Conservation (phyloP, 92 coral and sea anemone genomes). For the Anthopleura xanthogrammica region DNA sequence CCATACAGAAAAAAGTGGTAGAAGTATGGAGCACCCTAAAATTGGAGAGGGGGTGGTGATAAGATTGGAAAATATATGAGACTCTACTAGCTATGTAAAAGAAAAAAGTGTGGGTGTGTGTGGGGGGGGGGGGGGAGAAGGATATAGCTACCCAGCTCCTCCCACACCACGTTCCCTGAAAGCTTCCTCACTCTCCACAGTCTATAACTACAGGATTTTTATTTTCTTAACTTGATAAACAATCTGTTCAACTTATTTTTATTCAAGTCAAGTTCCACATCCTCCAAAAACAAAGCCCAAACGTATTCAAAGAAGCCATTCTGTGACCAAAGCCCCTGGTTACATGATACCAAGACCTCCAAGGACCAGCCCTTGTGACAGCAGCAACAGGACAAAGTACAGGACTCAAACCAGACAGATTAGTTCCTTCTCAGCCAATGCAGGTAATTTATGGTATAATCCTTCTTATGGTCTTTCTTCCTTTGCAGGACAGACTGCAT, state of each 20-base stretch:
- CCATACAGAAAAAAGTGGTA: too few species aligned
- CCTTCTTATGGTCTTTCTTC: not conserved
- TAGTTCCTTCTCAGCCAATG: conserved; percentile 19
- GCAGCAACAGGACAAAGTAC: not conserved
- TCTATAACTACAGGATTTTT: too few species aligned
- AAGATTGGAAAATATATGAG: too few species aligned
- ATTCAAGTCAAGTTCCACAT: conserved; percentile 1
- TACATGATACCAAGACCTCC: conserved; percentile 7
- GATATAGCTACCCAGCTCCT: too few species aligned
- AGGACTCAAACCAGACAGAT: conserved; percentile 14
- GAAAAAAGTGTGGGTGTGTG: too few species aligned
- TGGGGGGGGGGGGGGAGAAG: too few species aligned
- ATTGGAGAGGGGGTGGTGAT: too few species aligned
- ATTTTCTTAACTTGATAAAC: not conserved
- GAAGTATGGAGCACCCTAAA: too few species aligned
- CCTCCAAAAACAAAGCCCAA: conserved; percentile 14
- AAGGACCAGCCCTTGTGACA: not conserved
- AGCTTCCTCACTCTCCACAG: too few species aligned
- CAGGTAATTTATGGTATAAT: conserved; percentile 11
- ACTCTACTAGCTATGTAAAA: too few species aligned
- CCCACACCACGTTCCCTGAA: too few species aligned
- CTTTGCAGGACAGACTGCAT: too few species aligned
- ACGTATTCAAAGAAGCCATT: conserved; percentile 9
- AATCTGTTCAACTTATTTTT: not conserved
- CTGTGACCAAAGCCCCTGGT: not conserved